These are phyloP conservation scores for Parapsyche elsis DNA, from an alignment of 1,140 invertebrate species.

Conservation along the genomic window DNA sequence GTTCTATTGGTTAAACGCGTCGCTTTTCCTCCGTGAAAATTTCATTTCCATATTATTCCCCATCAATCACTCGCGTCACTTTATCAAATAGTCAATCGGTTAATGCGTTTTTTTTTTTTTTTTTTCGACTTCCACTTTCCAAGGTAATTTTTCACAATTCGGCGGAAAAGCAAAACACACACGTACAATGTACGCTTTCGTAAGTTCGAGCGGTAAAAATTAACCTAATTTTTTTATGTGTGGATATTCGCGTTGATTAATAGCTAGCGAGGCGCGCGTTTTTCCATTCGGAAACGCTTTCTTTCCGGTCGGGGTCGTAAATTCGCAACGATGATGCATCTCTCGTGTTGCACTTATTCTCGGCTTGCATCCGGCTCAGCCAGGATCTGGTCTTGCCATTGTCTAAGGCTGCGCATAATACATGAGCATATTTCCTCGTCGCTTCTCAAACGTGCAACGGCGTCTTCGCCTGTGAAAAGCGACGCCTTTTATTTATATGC, in stretches of 20 bases:
- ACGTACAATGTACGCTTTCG: no score
- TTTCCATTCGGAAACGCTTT: no score
- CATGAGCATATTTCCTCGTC: conserved; percentile 41
- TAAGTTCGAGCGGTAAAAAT: no score
- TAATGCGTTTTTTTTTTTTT: conserved; percentile 18
- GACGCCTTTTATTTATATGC: background rate
- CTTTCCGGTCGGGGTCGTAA: no score
- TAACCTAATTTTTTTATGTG: no score
- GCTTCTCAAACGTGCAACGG: conserved; percentile 8
- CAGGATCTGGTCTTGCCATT: conserved; percentile 31
- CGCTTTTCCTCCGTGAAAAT: background rate
- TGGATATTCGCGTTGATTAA: no score
- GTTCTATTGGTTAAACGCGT: background rate
- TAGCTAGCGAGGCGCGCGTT: no score
- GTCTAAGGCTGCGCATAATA: conserved; percentile 39
- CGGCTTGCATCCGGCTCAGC: conserved; percentile 18
- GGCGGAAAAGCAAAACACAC: background rate
- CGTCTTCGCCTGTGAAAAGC: background rate
- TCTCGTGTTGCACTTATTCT: background rate
- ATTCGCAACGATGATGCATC: background rate
- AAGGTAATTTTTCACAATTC: conserved; percentile 8
- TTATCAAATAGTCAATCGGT: conserved; percentile 23
- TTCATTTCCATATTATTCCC: conserved; percentile 15
- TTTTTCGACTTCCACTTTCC: background rate
- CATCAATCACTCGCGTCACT: conserved; percentile 9